phyloP scores from a whole-genome alignment of 1,140 invertebrate species.

The Globodera ellingtonae region DNA sequence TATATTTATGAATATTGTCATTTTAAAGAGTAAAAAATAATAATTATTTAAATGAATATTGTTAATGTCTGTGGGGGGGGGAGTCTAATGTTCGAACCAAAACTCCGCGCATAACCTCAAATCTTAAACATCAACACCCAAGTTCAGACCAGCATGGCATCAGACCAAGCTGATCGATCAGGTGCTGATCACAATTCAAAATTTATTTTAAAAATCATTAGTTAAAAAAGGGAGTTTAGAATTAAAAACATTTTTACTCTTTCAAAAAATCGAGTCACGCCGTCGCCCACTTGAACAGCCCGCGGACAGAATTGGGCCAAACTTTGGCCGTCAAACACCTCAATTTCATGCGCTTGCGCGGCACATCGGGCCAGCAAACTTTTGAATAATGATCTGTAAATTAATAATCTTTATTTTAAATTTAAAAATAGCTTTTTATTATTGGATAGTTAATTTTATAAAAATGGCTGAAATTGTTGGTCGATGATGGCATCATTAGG shows the following conservation, averaged over 20 bases:
- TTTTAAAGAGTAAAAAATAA: too few species aligned
- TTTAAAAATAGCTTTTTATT: neutral
- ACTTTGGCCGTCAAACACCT: slow-evolving; percentile 23
- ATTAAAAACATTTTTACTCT: neutral
- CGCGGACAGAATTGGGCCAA: slow-evolving; percentile 15
- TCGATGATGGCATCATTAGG: too few species aligned
- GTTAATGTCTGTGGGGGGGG: too few species aligned
- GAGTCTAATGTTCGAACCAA: too few species aligned
- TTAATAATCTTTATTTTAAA: neutral
- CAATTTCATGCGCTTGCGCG: slow-evolving; percentile 25
- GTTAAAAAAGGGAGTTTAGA: neutral
- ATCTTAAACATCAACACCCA: too few species aligned
- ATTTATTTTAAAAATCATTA: neutral
- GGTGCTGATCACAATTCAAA: too few species aligned
- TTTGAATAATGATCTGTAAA: slow-evolving; percentile 17
- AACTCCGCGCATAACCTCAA: too few species aligned
- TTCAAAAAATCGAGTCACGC: slow-evolving; percentile 25
- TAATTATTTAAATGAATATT: too few species aligned
- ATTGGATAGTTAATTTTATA: neutral
- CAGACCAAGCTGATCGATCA: too few species aligned
- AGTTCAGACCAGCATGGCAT: too few species aligned
- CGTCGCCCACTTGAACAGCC: slow-evolving; percentile 22
- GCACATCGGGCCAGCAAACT: slow-evolving; percentile 25
- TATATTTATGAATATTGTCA: too few species aligned
- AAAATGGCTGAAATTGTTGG: too few species aligned